These are phyloP conservation scores for Melanerpes formicivorus DNA, from an alignment of 2,113 vertebrate species.

Conservation along the genomic window DNA sequence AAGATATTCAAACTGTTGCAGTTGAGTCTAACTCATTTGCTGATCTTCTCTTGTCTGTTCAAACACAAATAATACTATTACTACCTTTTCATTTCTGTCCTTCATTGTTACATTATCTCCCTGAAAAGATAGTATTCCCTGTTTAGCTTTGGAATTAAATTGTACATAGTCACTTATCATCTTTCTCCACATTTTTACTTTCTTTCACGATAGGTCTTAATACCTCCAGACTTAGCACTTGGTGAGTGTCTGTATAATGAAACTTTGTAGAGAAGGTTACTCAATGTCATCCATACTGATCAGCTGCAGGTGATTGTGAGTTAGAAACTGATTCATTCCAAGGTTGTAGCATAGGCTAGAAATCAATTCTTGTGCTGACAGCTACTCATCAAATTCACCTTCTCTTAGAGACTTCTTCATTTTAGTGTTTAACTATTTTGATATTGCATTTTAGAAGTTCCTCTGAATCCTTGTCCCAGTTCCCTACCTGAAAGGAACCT, in stretches of 20 bases:
- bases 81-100: neutral
- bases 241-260: neutral
- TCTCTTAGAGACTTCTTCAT: neutral
- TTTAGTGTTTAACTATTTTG: neutral
- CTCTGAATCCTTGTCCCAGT: neutral
- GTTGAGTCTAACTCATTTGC: neutral
- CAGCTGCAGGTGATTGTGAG: rapidly evolving
- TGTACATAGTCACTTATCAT: neutral
- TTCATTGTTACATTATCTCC: neutral
- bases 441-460: neutral
- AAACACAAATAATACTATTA: neutral
- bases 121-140: neutral
- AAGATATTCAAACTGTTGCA: neutral
- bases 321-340: neutral
- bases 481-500: neutral
- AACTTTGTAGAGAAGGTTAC: neutral
- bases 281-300: neutral
- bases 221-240: neutral
- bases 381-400: neutral
- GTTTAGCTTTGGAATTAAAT: neutral
- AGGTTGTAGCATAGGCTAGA: neutral
- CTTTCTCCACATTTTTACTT: neutral
- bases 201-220: neutral
- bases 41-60: neutral
- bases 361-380: neutral